These are phyloP conservation scores for Brenthis ino DNA, from an alignment of 2,888 invertebrate genomes.

Conservation along the genomic window DNA sequence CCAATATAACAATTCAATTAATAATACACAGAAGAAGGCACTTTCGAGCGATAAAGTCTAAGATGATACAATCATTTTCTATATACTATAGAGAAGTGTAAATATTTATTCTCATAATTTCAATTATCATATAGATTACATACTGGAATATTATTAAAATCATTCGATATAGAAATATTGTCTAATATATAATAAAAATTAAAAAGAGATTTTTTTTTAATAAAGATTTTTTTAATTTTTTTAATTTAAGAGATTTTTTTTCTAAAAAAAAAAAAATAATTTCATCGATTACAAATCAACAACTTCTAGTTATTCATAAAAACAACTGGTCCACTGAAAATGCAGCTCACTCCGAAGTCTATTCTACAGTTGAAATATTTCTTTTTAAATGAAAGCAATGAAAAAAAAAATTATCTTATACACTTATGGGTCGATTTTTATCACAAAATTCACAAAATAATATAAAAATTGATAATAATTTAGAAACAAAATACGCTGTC, in stretches of 20 bases:
- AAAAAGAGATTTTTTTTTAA: background rate
- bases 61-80: background rate
- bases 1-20: constrained; percentile 45
- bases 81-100: constrained; percentile 7
- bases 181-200: background rate
- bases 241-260: background rate
- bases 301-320: background rate
- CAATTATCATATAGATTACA: background rate
- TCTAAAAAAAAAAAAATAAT: background rate
- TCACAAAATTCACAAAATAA: too few relatives aligned
- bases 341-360: too few relatives aligned
- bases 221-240: too few relatives aligned
- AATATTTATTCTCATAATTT: constrained; percentile 10
- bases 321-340: background rate
- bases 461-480: too few relatives aligned
- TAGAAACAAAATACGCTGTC: too few relatives aligned
- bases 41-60: constrained; percentile 47
- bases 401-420: too few relatives aligned
- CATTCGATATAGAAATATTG: background rate
- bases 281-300: background rate
- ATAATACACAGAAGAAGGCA: constrained; percentile 57
- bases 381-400: too few relatives aligned
- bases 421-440: too few relatives aligned
- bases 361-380: too few relatives aligned
- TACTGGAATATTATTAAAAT: constrained; percentile 10